These are phyloP conservation scores for Drosophila kikkawai DNA, from an alignment of 1,140 invertebrate species.

Conservation along the genomic window DNA sequence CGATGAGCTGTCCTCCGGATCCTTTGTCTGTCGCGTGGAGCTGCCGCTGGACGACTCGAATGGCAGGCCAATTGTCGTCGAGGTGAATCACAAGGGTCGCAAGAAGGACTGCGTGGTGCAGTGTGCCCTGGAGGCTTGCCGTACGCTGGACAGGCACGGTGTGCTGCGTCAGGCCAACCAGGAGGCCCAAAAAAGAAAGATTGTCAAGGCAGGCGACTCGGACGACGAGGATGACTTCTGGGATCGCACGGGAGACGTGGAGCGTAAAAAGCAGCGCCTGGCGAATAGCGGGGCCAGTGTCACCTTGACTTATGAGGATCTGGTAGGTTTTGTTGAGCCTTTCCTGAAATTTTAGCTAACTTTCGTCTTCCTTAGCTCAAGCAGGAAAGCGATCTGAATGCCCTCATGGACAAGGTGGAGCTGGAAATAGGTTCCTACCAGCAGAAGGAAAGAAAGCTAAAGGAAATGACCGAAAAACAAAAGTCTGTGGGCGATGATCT, in stretches of 20 bases:
- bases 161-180: conserved; percentile 92
- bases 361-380: conserved; percentile 86
- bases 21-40: conserved; percentile 89
- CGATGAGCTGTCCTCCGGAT: conserved; percentile 92
- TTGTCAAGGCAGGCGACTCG: conserved; percentile 88
- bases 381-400: conserved; percentile 88
- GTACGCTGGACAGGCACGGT: conserved; percentile 94
- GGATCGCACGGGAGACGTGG: conserved; percentile 96
- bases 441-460: conserved; percentile 59
- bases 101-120: conserved; percentile 97
- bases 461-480: conserved; percentile 86
- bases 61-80: conserved; percentile 91
- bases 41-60: conserved; percentile 92
- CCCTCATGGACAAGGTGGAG: conserved; percentile 88
- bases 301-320: conserved; percentile 90
- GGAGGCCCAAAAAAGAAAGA: conserved; percentile 88
- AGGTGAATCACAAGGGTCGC: conserved; percentile 94
- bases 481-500: conserved; percentile 86
- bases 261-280: conserved; percentile 92
- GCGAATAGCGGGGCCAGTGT: conserved; percentile 87
- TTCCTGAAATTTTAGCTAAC: neutral
- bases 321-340: conserved; percentile 86
- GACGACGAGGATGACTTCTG: conserved; percentile 98
- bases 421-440: conserved; percentile 86
- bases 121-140: conserved; percentile 97